Conservation (phyloP, 2,113 vertebrate genomes). For the Numenius arquata region DNA sequence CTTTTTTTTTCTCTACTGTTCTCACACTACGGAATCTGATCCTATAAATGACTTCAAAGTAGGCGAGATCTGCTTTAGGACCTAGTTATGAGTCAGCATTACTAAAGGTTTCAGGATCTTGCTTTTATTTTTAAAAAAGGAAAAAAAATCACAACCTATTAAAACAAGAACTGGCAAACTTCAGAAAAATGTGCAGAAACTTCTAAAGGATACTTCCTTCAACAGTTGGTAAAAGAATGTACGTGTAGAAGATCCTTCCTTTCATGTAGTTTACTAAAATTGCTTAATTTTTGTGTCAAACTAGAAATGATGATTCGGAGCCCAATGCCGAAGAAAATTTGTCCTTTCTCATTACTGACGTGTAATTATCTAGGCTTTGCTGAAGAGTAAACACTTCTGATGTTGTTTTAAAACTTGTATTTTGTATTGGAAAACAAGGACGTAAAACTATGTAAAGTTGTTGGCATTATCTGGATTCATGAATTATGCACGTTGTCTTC, state of each 20-base stretch:
- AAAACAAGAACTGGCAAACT: neutral
- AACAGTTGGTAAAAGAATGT: neutral
- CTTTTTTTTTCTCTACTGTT: neutral
- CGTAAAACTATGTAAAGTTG: fast-evolving
- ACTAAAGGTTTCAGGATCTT: neutral
- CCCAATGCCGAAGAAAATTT: neutral
- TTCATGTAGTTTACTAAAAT: neutral
- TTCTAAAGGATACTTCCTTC: neutral
- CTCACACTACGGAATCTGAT: neutral
- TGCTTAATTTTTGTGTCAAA: neutral
- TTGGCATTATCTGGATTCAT: neutral
- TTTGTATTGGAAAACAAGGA: neutral
- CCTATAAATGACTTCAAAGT: constrained; percentile 41
- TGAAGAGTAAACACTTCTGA: neutral
- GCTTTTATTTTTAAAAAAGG: neutral
- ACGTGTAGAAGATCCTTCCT: neutral
- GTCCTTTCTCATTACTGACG: neutral
- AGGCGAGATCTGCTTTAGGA: constrained; percentile 22
- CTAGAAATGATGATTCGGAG: neutral
- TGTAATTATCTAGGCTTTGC: neutral
- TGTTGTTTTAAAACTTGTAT: neutral
- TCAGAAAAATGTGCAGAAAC: neutral
- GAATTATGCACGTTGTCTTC: neutral
- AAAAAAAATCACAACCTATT: neutral
- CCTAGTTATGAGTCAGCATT: constrained; percentile 28